Evolutionary conservation across 2,113 vertebrate species (phyloP).

Genomic region (Calidris pygmaea): DNA sequence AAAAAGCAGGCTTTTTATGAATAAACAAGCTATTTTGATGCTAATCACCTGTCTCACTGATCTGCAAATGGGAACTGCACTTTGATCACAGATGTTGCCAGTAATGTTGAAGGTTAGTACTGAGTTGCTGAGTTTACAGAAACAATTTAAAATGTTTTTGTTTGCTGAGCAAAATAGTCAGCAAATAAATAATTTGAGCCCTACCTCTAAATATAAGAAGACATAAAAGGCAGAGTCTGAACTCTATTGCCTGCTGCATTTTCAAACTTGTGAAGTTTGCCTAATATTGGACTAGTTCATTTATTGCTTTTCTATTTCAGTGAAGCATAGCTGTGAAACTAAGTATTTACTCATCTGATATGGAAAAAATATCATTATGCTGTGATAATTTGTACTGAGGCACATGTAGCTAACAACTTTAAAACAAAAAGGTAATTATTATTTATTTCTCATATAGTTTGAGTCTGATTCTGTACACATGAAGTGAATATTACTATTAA

Average conservation of each 20-base stretch:
- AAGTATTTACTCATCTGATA: background rate
- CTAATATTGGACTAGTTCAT: background rate
- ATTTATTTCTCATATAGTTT: background rate
- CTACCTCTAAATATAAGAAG: background rate
- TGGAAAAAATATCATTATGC: background rate
- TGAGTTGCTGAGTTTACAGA: background rate
- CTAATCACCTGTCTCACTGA: background rate
- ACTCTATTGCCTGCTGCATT: background rate
- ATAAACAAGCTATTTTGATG: background rate
- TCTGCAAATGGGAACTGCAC: background rate
- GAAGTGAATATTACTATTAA: background rate
- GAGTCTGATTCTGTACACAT: background rate
- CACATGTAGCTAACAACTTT: background rate
- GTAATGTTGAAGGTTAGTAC: background rate
- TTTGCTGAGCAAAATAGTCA: slow-evolving; percentile 1
- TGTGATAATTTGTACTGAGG: background rate
- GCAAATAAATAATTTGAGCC: background rate
- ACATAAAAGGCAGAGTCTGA: background rate
- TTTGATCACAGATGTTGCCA: background rate
- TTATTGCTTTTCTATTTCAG: background rate
- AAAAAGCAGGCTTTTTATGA: background rate
- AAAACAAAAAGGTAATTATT: background rate
- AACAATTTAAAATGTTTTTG: background rate
- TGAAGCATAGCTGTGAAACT: background rate
- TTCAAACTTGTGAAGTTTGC: background rate